These are phyloP conservation scores for Epirrhoe alternata DNA, from an alignment of 2,888 invertebrate species.

Conservation along the genomic window DNA sequence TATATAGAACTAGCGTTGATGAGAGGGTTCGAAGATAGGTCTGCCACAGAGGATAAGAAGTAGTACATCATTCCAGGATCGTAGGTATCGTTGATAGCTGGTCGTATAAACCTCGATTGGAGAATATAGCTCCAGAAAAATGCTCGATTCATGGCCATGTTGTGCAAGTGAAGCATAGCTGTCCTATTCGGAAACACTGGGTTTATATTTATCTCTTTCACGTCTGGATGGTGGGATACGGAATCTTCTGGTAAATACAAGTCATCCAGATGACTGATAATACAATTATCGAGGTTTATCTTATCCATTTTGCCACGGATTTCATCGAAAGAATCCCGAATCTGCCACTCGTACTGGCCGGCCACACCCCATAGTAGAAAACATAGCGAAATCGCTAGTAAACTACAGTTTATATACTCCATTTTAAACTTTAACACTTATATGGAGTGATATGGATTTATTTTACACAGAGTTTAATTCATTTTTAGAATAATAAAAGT, in stretches of 20 bases:
- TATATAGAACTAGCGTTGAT: slow-evolving; percentile 97
- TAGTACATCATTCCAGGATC: slow-evolving; percentile 99
- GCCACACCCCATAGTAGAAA: slow-evolving; percentile 87
- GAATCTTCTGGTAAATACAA: slow-evolving; percentile 93
- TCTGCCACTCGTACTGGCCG: slow-evolving; percentile 97
- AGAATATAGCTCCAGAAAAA: slow-evolving; percentile 98
- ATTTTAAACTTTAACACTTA: slow-evolving; percentile 52
- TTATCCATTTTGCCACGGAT: slow-evolving; percentile 93
- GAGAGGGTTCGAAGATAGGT: slow-evolving; percentile 96
- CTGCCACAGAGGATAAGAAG: slow-evolving; percentile 96
- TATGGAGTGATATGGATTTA: slow-evolving; percentile 24
- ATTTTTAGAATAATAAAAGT: slow-evolving; percentile 22
- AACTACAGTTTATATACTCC: slow-evolving; percentile 66
- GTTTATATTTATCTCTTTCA: slow-evolving; percentile 97
- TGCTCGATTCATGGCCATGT: slow-evolving; percentile 97
- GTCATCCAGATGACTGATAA: slow-evolving; percentile 93
- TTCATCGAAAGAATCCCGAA: slow-evolving; percentile 95
- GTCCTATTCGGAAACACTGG: slow-evolving; percentile 98
- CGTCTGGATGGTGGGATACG: slow-evolving; percentile 96
- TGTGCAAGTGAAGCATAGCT: slow-evolving; percentile 95
- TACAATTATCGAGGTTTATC: slow-evolving; percentile 95
- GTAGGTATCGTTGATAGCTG: slow-evolving; percentile 95
- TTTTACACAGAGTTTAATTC: slow-evolving; percentile 34
- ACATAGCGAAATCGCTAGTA: slow-evolving; percentile 71
- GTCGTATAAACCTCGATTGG: slow-evolving; percentile 95